Evolutionary conservation across 2,797 vertebrate species (phyloP).

Genomic region (Gymnocypris eckloni): DNA sequence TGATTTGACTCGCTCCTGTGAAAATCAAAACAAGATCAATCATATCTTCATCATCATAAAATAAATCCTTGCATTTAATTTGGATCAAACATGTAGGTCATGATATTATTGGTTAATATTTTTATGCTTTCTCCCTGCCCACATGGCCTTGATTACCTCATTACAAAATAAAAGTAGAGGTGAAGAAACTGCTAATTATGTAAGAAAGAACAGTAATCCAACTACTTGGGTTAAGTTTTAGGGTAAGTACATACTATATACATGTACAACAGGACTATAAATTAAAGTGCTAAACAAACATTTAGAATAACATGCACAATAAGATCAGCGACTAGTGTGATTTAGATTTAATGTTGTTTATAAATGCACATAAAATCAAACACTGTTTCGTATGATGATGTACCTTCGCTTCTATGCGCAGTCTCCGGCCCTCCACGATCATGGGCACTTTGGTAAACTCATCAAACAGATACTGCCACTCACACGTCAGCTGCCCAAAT

Average conservation of each 20-base stretch:
- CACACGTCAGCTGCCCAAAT: constrained; percentile 95
- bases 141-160: neutral
- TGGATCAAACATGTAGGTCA: neutral
- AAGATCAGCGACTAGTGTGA: neutral
- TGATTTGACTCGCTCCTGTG: constrained; percentile 94
- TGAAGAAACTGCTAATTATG: neutral
- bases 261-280: neutral
- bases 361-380: neutral
- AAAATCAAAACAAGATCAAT: constrained; percentile 14
- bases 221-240: neutral
- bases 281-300: neutral
- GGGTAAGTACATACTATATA: neutral
- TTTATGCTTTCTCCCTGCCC: neutral
- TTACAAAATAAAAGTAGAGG: neutral
- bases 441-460: constrained; percentile 96
- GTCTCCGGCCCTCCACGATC: constrained; percentile 87
- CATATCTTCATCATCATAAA: neutral
- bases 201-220: neutral
- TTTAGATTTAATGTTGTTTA: neutral
- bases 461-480: constrained; percentile 96
- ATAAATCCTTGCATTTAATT: neutral
- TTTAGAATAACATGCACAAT: neutral
- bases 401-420: constrained; percentile 98
- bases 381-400: neutral
- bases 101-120: neutral